These are phyloP conservation scores for Chalcosyrphus nemorum DNA, from an alignment of 2,888 invertebrate genomes.

Conservation along the genomic window DNA sequence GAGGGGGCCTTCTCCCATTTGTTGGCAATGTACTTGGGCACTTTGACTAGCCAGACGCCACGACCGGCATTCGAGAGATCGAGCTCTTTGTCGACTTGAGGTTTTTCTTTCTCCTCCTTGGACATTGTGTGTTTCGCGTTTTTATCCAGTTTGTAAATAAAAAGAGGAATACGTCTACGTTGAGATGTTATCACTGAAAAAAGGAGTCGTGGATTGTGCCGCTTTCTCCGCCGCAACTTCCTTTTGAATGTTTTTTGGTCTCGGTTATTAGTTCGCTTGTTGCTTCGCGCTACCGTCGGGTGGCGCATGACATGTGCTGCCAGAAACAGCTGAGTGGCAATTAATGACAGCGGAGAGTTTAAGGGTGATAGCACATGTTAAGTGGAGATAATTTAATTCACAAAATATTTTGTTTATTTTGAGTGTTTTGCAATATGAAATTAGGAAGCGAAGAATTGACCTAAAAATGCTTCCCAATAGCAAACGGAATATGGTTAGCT, in stretches of 20 bases:
- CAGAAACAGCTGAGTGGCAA: slow-evolving; percentile 40
- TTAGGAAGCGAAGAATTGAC: too few species aligned
- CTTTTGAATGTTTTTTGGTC: not conserved
- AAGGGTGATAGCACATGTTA: not conserved
- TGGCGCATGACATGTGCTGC: slow-evolving; percentile 24
- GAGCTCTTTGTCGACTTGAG: slow-evolving; percentile 89
- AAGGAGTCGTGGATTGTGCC: not conserved
- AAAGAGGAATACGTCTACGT: not conserved
- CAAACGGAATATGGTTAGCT: too few species aligned
- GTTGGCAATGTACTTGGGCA: slow-evolving; percentile 97
- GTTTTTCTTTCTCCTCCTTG: slow-evolving; percentile 80
- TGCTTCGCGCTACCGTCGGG: slow-evolving; percentile 36
- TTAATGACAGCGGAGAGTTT: not conserved
- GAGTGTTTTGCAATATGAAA: too few species aligned
- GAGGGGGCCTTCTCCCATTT: slow-evolving; percentile 96
- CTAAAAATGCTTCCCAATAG: too few species aligned
- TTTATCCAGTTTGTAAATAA: not conserved
- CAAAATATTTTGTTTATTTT: too few species aligned
- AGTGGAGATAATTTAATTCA: too few species aligned
- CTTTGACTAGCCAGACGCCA: slow-evolving; percentile 98
- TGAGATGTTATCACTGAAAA: not conserved
- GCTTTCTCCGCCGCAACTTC: not conserved
- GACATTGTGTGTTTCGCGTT: slow-evolving; percentile 76
- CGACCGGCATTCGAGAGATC: slow-evolving; percentile 94
- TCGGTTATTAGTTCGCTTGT: slow-evolving; percentile 11